Conservation (phyloP, 2,888 invertebrate genomes). For the Amorpha juglandis region DNA sequence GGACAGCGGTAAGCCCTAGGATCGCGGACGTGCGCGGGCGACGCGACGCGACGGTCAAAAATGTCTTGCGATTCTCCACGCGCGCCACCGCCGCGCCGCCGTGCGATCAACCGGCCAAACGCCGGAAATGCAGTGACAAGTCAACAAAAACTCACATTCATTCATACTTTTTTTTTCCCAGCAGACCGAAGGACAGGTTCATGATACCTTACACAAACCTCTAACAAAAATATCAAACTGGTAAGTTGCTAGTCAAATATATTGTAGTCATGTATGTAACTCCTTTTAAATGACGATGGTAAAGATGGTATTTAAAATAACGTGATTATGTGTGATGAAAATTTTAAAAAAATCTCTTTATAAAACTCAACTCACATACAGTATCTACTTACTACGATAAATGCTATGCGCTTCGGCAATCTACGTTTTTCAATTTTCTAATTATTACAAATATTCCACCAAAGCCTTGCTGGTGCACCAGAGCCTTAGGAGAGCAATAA, state of each 20-base stretch:
- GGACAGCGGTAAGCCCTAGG: slow-evolving; percentile 39
- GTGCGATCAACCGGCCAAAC: slow-evolving; percentile 60
- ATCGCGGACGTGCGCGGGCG: slow-evolving; percentile 47
- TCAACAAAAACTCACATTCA: slow-evolving; percentile 81
- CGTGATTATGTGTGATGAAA: too few relatives aligned
- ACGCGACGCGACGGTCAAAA: slow-evolving; percentile 63
- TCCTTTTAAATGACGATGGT: background rate
- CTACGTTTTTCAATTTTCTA: too few relatives aligned
- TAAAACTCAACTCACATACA: too few relatives aligned
- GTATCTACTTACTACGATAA: too few relatives aligned
- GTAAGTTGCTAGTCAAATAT: slow-evolving; percentile 17
- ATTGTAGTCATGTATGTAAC: slow-evolving; percentile 2
- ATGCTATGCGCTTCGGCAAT: too few relatives aligned
- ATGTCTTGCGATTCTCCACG: slow-evolving; percentile 82
- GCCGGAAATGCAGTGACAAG: slow-evolving; percentile 82
- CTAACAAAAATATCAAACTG: slow-evolving; percentile 27
- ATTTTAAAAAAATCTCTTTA: too few relatives aligned
- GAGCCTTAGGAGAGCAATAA: too few relatives aligned
- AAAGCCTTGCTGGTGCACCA: too few relatives aligned
- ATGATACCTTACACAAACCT: slow-evolving; percentile 38
- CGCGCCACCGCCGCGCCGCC: slow-evolving; percentile 59
- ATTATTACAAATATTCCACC: too few relatives aligned
- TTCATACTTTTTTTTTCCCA: slow-evolving; percentile 74
- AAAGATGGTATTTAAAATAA: too few relatives aligned
- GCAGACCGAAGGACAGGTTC: slow-evolving; percentile 63